Evolutionary conservation across 2,888 invertebrate species (phyloP).

Genomic region (Platerodrilus igneus): DNA sequence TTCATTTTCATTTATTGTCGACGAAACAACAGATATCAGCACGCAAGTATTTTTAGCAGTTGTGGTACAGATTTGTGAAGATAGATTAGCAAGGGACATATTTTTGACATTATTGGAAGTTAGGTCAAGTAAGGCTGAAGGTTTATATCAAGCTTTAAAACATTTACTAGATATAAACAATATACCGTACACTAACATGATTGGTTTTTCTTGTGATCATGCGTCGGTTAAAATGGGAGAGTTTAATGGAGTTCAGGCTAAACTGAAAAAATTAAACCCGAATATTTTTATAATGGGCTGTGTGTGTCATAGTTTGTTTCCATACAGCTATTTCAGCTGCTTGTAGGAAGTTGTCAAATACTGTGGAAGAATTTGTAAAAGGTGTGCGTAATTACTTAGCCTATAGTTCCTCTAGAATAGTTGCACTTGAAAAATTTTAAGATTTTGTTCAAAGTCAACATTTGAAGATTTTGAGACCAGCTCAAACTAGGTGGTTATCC

Average conservation of each 20-base stretch:
- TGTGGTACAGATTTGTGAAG: no score
- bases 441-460: slow-evolving; percentile 14
- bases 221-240: slow-evolving; percentile 20
- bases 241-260: slow-evolving; percentile 14
- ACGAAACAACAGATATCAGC: no score
- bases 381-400: slow-evolving; percentile 16
- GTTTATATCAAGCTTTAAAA: no score
- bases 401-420: slow-evolving; percentile 12
- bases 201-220: slow-evolving; percentile 12
- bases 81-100: no score
- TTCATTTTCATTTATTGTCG: no score
- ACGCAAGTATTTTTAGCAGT: no score
- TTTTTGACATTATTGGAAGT: no score
- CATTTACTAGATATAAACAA: neutral
- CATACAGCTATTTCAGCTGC: slow-evolving; percentile 1
- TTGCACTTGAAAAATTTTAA: slow-evolving; percentile 17
- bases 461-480: slow-evolving; percentile 14
- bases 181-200: neutral
- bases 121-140: no score
- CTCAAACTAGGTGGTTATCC: slow-evolving; percentile 24
- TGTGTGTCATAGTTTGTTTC: slow-evolving; percentile 13
- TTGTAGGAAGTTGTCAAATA: neutral
- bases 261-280: slow-evolving; percentile 11
- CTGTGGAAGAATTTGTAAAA: slow-evolving; percentile 5
- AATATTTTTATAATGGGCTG: slow-evolving; percentile 15